Evolutionary conservation across 37 sponge, comb jelly and placozoan species (phyloP).

Genomic region (Hexactinellida sp.): DNA sequence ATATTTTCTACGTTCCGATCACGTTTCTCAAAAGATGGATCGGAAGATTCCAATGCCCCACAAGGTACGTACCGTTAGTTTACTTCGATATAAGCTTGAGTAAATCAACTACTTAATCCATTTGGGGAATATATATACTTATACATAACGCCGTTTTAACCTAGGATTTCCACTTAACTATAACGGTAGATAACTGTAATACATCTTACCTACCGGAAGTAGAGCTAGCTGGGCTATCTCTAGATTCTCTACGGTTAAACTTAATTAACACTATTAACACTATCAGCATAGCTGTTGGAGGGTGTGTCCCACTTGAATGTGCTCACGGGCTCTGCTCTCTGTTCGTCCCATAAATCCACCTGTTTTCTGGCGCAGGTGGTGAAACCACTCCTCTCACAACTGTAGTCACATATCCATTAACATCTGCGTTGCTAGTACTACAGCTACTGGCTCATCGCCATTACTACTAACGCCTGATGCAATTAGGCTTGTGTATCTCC

Average conservation of each 20-base stretch:
- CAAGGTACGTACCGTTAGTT: too few species aligned
- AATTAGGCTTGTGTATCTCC: conserved; percentile 19
- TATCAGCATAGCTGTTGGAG: conserved; percentile 35
- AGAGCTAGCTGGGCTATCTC: conserved; percentile 48
- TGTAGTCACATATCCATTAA: conserved; percentile 69
- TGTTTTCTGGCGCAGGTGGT: conserved; percentile 68
- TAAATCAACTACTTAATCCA: too few species aligned
- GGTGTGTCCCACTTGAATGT: conserved; percentile 73
- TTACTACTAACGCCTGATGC: not conserved
- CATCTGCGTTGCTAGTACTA: not conserved
- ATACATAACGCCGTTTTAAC: too few species aligned
- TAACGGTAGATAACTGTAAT: too few species aligned
- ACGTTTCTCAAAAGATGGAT: too few species aligned
- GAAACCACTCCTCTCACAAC: conserved; percentile 36
- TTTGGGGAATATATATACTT: too few species aligned
- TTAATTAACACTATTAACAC: conserved; percentile 46
- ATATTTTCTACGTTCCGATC: too few species aligned
- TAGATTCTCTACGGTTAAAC: conserved; percentile 79
- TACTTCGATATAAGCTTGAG: too few species aligned
- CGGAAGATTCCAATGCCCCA: too few species aligned
- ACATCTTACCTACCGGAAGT: conserved; percentile 43
- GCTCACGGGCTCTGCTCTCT: conserved; percentile 64
- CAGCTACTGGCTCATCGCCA: not conserved
- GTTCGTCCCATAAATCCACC: conserved; percentile 89
- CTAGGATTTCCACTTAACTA: too few species aligned